Evolutionary conservation across 2,888 invertebrate species (phyloP).

Genomic region (Noctua comes): DNA sequence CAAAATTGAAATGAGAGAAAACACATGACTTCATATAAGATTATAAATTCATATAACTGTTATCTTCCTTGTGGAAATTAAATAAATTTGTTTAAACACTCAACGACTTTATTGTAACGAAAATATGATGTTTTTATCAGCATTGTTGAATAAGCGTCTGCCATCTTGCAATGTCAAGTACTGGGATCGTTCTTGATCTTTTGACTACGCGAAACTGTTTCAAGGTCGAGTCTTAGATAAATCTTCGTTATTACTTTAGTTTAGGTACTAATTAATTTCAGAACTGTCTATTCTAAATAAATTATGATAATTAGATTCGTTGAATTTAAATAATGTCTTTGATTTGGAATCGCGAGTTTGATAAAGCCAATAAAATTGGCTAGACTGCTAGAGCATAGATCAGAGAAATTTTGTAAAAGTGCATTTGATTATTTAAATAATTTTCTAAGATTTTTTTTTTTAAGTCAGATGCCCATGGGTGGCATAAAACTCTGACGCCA

Average conservation of each 20-base stretch:
- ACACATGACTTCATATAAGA: slow-evolving; percentile 16
- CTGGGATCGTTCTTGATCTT: slow-evolving; percentile 70
- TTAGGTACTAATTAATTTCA: slow-evolving; percentile 33
- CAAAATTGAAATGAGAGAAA: slow-evolving; percentile 48
- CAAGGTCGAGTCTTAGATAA: slow-evolving; percentile 66
- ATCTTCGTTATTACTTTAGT: slow-evolving; percentile 23
- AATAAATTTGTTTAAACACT: slow-evolving; percentile 4
- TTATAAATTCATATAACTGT: slow-evolving; percentile 9
- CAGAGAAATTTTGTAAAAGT: not conserved
- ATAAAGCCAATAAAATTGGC: not conserved
- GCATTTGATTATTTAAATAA: not conserved
- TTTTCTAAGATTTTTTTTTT: not conserved
- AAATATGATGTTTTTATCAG: slow-evolving; percentile 43
- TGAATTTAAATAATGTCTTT: not conserved
- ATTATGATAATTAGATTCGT: slow-evolving; percentile 34
- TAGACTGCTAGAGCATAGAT: not conserved
- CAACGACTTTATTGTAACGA: not conserved
- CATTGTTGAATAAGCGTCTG: slow-evolving; percentile 15
- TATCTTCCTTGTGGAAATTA: not conserved
- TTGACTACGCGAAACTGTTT: slow-evolving; percentile 71
- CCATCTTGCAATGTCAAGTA: slow-evolving; percentile 61
- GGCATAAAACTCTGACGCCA: too few species aligned
- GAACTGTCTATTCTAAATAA: slow-evolving; percentile 24
- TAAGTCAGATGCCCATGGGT: too few species aligned
- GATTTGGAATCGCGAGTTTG: not conserved